Base-by-base conservation (phyloP, 1,140 invertebrate species). In the Palaemon carinicauda region DNA sequence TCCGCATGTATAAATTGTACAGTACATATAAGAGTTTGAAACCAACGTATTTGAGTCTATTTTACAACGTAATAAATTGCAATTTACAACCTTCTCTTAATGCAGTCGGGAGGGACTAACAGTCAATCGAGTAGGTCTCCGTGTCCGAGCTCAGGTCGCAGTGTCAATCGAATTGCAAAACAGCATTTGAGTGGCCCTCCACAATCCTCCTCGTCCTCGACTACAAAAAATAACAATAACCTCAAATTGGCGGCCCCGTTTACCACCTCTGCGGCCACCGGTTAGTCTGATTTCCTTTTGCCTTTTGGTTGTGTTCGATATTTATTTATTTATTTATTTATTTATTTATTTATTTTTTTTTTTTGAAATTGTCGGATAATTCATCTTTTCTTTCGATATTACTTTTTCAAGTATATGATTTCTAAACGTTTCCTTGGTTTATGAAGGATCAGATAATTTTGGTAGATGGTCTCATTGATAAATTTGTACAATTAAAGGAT, bases 211-310 rank as follows among this genome's bases (percentile, higher is more conserved):
- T 83, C 81, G 24, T 83, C 81, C 53, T 83, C 81, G 29, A 83
- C 81, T 71, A 83, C 81, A 1, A 83, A 83, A 31, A 83, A 83
- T 51, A 83, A 83, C 73, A 83, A 83, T 19, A 83, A 83, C 81
- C 81, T 83, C n/a, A 83, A 83, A 52, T 75, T 83, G 81, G 81
- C 81, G 2, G 73, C 73, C 12, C 81, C 71, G 19, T 83, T 83
- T 33, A 53, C 81, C 27, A 73, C 81, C 7, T 83, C 81, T 7
- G 73, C 81, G 0, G 81, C 81, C 21, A 83, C 81, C 41, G 81
- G 81, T 73, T 1, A 82, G 56, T 79, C 1, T 19, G 1, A 14
- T 1, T 0, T 50, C 1, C 10, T 5, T 17, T 1, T 4, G 1
- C n/a, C 3, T 1, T 7, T 71, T 21, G 5, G 5, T 21, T n/a